Evolutionary conservation across 2,797 vertebrate species (phyloP).

Genomic region (Gallinago solitaria): DNA sequence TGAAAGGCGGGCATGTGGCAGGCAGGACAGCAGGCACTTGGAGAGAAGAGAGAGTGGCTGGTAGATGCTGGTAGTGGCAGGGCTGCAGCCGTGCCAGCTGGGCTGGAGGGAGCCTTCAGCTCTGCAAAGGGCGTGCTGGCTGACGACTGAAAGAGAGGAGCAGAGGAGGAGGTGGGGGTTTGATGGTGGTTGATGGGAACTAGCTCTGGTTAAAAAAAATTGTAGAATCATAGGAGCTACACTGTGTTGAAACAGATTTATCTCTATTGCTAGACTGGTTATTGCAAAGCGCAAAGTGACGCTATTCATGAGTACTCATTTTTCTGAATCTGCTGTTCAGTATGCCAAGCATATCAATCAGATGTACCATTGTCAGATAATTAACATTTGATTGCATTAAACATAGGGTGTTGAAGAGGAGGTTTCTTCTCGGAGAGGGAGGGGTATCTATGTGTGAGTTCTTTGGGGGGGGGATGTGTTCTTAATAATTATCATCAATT

Average conservation of each 20-base stretch:
- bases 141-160: background rate
- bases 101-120: background rate
- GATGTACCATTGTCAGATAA: slow-evolving; percentile 56
- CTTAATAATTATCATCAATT: background rate
- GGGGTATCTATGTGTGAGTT: background rate
- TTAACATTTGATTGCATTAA: slow-evolving; percentile 67
- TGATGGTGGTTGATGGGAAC: background rate
- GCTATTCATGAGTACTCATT: slow-evolving; percentile 39
- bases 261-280: slow-evolving; percentile 33
- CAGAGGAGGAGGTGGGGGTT: background rate
- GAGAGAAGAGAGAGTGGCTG: background rate
- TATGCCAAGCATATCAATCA: slow-evolving; percentile 61
- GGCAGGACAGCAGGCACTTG: background rate
- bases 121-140: background rate
- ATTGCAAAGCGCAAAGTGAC: slow-evolving; percentile 24
- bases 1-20: background rate
- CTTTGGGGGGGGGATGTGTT: background rate
- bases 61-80: background rate
- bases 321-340: slow-evolving; percentile 43
- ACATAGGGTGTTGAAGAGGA: slow-evolving; percentile 18
- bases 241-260: slow-evolving; percentile 16
- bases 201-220: background rate
- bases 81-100: background rate
- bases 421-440: background rate
- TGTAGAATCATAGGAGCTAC: background rate